Base-by-base conservation (phyloP, 2,888 invertebrate species). In the Trissoscelio sp. region DNA sequence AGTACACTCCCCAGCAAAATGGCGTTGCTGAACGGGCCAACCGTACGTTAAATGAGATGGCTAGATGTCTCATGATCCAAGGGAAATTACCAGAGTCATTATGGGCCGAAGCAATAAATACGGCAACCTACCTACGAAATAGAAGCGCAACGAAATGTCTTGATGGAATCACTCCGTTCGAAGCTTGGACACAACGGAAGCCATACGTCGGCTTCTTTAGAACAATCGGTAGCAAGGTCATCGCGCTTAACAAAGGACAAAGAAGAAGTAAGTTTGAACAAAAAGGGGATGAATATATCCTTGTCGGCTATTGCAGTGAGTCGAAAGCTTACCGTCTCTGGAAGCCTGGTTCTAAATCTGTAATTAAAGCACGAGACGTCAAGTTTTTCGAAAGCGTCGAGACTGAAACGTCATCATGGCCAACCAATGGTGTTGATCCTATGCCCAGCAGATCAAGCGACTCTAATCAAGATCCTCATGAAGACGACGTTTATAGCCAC, bases 91-190 rank as follows among this genome's bases (percentile, higher is more conserved):
- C 83, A 5, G 31, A 83, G 0, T 67, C 70, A 3, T 79, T 88
- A 18, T 90, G 88, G 89, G 85, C 84, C 0, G 89, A 89, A 70
- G 87, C 87, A 0, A 51, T 88, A 0, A 82, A 79, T 18, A 83
- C 84, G 0, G 82, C 87, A 0, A 80, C 80, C 1, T 88, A 87
- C 44, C n/a, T 87, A 4, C 67, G 83, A 16, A 90, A 90, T 53
- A 20, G 88, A 48, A 44, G 84, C 20, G 64, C 84, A 14, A 85
- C 85, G 7, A 82, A 44, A 3, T 73, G 74, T 7, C 58, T 66
- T 9, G 39, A 42, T 5, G 70, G 51, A 2, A 79, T 70, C 20
- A 86, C 83, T 0, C 79, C 85, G 12, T 83, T 48, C 51, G 83
- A 83, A 78, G 72, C 37, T 20, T 83, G 81, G 66, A 62, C 67